Base-by-base conservation (phyloP, 2,113 vertebrate species). In the Numida meleagris region DNA sequence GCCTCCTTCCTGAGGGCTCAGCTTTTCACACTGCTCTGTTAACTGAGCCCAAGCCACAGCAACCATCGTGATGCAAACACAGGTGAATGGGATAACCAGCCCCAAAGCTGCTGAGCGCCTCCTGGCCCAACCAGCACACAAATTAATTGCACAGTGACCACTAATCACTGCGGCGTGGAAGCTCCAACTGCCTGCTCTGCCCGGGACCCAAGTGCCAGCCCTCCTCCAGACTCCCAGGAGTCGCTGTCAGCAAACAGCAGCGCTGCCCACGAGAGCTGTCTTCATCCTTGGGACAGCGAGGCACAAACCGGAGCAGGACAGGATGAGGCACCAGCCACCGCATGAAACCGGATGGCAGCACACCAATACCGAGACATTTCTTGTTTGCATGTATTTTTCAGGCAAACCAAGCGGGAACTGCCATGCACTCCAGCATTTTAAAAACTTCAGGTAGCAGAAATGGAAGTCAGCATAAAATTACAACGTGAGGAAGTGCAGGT, bases 1-100 rank as follows among this genome's bases (percentile, higher is more conserved):
- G 2, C 63, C 63, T 38, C 80, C 65, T 40, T 57, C 29, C 66
- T 57, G 3, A 9, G 51, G 40, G 34, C 82, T 66, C 90, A n/a
- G 48, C 33, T 13, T 4, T 5, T 3, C 4, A 10, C 12, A 27
- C 31, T 3, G 5, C 17, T 1, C 51, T 43, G 25, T 2, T 8
- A 34, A 31, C 4, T 12, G 29, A 82, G 48, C 65, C 77, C 72
- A 67, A 24, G 8, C 17, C 65, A 21, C 1, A 1, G 36, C 17
- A n/a, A 42, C 11, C 31, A 73, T 5, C 46, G 7, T 1, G 3
- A 65, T 4, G 29, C n/a, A 42, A 62, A 24, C 33, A 27, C 40
- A 72, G 33, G 38, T 27, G 36, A 36, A n/a, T 0, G 2, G 15
- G 33, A 67, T n/a, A 20, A 42, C 7, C 50, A 6, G 67, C 16